Evolutionary conservation across 2,888 invertebrate species (phyloP), one percentile per base, ranked within the genome.

Genomic region (Papilio elwesi): DNA sequence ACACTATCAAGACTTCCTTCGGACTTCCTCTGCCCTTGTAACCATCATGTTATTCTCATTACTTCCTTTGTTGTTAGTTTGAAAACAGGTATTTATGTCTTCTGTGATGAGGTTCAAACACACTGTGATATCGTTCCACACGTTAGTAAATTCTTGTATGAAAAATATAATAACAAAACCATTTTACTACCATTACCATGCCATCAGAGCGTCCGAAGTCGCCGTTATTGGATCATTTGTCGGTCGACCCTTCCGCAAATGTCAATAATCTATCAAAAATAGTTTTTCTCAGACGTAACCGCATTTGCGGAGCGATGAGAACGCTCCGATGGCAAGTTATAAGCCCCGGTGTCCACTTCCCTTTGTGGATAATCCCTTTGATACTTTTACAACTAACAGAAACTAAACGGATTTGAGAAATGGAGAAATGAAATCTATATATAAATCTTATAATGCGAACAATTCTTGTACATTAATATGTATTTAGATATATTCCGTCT

Each of bases 201-300:
- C 59, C 52, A 67, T 51, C 52, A 53, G 52, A 47, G 52, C 15
- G 63, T 38, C 57, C 71, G 68, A 49, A 68, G 53, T 63, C 36
- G 48, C 38, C n/a, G 66, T 62, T 69, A 73, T 73, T 66, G 59
- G 69, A 64, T 69, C 73, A 69, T 73, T 68, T 59, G 51, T 73
- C 69, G 36, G 13, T 15, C 13, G 73, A 73, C 73, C 69, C 66
- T 73, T 69, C 69, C 52, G 59, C 66, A 38, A 69, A 73, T 69
- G 57, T 65, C 69, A 62, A 73, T 69, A 69, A 73, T 69, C 57
- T 69, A 73, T 73, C 69, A 59, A 65, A 69, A 69, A 73, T 69
- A 69, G 69, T 63, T 73, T 64, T 69, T 59, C 52, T 64, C 68
- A 36, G 49, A 65, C 51, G 51, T 65, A 73, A 65, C 57, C 69